phyloP scores from a whole-genome alignment of 2,113 vertebrate genomes.

The Ageneiosus marmoratus region DNA sequence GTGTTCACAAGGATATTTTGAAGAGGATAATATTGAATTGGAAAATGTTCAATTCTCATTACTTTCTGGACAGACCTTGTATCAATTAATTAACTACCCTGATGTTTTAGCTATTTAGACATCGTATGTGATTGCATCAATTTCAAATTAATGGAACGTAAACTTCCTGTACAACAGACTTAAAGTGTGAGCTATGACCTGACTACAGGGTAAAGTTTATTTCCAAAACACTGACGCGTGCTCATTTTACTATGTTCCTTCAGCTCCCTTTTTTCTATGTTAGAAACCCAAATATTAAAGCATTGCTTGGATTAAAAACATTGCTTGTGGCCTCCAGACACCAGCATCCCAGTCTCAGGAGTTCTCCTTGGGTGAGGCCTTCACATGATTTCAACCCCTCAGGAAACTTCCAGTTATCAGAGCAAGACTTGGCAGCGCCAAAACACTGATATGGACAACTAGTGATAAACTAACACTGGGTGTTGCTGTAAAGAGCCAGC shows the following conservation, averaged over 20 bases:
- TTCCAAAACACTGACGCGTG: slow-evolving; percentile 20
- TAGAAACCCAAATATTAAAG: slow-evolving; percentile 17
- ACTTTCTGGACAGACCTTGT: no score
- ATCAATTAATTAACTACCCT: background rate
- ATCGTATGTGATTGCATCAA: background rate
- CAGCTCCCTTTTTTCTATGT: background rate
- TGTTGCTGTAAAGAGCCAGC: slow-evolving; percentile 50
- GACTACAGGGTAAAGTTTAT: slow-evolving; percentile 5
- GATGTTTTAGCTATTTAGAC: background rate
- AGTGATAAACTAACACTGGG: slow-evolving; percentile 49
- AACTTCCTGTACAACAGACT: background rate
- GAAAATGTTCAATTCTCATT: no score
- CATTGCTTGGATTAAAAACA: slow-evolving; percentile 20
- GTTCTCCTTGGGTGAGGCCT: slow-evolving; percentile 36
- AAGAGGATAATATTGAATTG: no score
- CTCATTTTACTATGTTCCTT: background rate
- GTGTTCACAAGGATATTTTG: no score
- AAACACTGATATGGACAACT: slow-evolving; percentile 58
- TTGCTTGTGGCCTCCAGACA: slow-evolving; percentile 39
- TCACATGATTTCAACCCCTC: slow-evolving; percentile 37
- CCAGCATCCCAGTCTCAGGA: slow-evolving; percentile 27
- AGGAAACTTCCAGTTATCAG: slow-evolving; percentile 49
- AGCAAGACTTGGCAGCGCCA: slow-evolving; percentile 51
- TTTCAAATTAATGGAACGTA: background rate
- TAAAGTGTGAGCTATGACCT: background rate